Conservation (phyloP, 2,888 invertebrate genomes). For the Trichogramma dendrolimi region DNA sequence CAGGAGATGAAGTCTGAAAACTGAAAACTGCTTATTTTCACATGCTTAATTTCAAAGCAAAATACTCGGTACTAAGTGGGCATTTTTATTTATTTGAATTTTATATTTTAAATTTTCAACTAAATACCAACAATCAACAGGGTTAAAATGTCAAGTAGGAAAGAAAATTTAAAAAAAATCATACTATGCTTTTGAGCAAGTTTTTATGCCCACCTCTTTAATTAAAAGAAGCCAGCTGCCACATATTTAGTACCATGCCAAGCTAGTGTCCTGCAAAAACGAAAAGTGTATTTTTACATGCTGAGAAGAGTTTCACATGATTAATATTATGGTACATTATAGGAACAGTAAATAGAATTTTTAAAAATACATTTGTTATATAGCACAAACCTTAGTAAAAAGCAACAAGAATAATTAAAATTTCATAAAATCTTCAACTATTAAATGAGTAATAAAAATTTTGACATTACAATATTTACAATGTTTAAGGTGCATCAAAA, state of each 20-base stretch:
- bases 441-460: too few relatives aligned
- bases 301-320: conserved; percentile 38
- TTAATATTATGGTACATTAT: conserved; percentile 13
- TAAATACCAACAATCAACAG: not conserved
- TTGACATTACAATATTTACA: too few relatives aligned
- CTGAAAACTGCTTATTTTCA: too few relatives aligned
- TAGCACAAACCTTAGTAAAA: conserved; percentile 9
- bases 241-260: conserved; percentile 34
- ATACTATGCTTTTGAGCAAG: conserved; percentile 13
- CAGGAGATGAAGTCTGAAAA: too few relatives aligned
- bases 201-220: conserved; percentile 41
- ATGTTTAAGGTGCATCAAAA: too few relatives aligned
- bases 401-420: conserved; percentile 14
- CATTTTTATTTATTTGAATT: too few relatives aligned
- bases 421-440: too few relatives aligned
- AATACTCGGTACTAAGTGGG: too few relatives aligned
- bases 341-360: not conserved
- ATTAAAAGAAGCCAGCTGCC: conserved; percentile 33
- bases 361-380: conserved; percentile 10
- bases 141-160: conserved; percentile 4
- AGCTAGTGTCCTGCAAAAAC: conserved; percentile 45
- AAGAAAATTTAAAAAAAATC: not conserved
- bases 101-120: not conserved
- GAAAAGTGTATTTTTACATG: conserved; percentile 38
- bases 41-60: too few relatives aligned